Evolutionary conservation across 1,140 invertebrate genomes (phyloP), one percentile per base, ranked within the genome.

Genomic region (Anagrus nilaparvatae): DNA sequence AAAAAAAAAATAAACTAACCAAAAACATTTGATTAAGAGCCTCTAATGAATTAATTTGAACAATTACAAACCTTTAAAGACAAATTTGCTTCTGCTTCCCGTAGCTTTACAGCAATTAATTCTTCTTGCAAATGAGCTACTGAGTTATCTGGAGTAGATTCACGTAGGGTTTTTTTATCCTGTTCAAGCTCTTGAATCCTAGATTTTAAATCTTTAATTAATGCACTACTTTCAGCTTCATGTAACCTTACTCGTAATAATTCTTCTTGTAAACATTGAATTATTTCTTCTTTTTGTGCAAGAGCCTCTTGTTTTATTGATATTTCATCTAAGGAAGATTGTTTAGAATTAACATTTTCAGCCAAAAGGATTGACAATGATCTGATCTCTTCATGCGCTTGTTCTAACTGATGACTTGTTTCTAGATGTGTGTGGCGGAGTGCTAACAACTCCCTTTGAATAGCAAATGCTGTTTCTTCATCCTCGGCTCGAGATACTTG

Each of bases 81-180:
- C n/a, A 94, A 72, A 63, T 91, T 89, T 4, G 93, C 90, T 67
- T 97, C 92, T 0, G 95, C 95, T 65, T 99, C 96, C 17, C 93
- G 72, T 17, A 98, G 69, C 70, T 98, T 97, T 1, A 96, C 91
- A 2, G 92, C 91, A 54, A 97, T 96, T 17, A 99, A 67, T 67
- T 99, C 96, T 61, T 99, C 96, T 72, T 99, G 86, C 32, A 96
- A 65, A 68, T 89, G 86, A 8, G 91, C 91, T 1, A 96, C 87
- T 10, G 87, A 89, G 60, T 94, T 90, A 57, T 95, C 90, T 0
- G 90, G 88, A 5, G 82, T 84, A 10, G 81, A 81, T 67, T 91
- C 84, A 23, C 92, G 75, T 40, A 97, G 64, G 19, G 82, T 87
- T 60, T 90, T 87, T 56, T 94, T 94, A 53, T 93, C 89, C 67